Evolutionary conservation across 2,888 invertebrate species (phyloP).

Genomic region (Odontomyia ornata): DNA sequence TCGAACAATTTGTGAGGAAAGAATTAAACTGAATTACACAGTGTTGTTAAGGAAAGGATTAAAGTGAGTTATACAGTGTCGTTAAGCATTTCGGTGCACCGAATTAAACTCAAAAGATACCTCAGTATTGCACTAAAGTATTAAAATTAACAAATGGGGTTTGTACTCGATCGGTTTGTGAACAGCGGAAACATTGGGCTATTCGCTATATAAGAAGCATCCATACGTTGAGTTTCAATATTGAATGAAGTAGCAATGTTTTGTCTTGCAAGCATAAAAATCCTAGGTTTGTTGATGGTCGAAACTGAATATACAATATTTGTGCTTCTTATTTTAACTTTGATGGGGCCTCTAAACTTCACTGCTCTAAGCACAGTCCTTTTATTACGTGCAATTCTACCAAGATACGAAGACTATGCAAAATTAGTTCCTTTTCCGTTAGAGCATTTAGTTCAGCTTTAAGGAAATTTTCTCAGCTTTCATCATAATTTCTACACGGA

Average conservation of each 20-base stretch:
- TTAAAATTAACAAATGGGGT: too few species aligned
- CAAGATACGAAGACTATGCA: constrained; percentile 90
- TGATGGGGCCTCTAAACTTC: constrained; percentile 68
- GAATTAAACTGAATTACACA: too few species aligned
- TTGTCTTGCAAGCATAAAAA: constrained; percentile 90
- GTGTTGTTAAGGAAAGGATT: too few species aligned
- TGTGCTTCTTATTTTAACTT: constrained; percentile 75
- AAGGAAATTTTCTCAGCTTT: constrained; percentile 82
- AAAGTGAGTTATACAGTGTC: too few species aligned
- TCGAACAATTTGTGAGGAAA: too few species aligned
- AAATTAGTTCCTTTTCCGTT: constrained; percentile 83
- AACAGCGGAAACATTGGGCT: too few species aligned
- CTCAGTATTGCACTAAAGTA: too few species aligned
- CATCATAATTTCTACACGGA: constrained; percentile 86
- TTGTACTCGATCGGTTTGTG: too few species aligned
- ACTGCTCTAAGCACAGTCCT: constrained; percentile 78
- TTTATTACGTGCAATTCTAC: constrained; percentile 97
- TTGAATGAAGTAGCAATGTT: constrained; percentile 67
- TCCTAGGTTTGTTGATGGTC: constrained; percentile 93
- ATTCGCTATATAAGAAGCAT: too few species aligned
- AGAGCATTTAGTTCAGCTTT: constrained; percentile 85
- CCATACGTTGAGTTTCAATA: constrained; percentile 69
- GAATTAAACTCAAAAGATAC: too few species aligned
- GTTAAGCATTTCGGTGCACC: too few species aligned
- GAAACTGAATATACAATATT: constrained; percentile 79